A percentile compares a stretch with the other conserved stretches of the same genome.
Conservation (phyloP, 2,113 vertebrate species). For the Plectropomus leopardus region DNA sequence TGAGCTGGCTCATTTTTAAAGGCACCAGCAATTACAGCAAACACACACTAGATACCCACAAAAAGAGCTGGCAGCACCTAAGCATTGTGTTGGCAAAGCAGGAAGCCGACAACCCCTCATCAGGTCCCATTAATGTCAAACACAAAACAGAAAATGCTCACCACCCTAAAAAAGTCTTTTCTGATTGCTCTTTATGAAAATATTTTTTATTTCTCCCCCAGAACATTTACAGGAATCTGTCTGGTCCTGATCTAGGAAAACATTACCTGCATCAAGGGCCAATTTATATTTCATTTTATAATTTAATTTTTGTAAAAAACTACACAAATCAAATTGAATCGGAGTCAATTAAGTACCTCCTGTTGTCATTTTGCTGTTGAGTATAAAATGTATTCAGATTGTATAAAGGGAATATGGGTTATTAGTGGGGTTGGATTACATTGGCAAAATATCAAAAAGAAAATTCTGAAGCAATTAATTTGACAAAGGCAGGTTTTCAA, state of each 20-base stretch:
- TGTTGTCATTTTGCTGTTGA: neutral
- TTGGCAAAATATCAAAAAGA: neutral
- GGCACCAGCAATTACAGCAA: conserved; percentile 66
- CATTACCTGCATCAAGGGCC: neutral
- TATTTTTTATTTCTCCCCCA: conserved; percentile 12
- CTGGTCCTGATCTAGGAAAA: neutral
- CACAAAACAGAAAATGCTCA: conserved; percentile 26
- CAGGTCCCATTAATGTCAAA: conserved; percentile 69
- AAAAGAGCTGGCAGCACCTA: conserved; percentile 61
- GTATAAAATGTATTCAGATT: neutral
- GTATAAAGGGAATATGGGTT: neutral
- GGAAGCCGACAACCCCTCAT: conserved; percentile 61
- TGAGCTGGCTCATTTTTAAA: conserved; percentile 71
- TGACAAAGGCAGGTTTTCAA: neutral
- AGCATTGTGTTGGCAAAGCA: conserved; percentile 59
- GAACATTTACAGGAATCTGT: neutral
- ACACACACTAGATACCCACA: conserved; percentile 65
- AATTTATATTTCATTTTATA: neutral
- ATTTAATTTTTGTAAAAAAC: neutral
- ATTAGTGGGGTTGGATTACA: neutral
- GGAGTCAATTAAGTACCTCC: neutral
- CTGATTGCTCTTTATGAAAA: neutral
- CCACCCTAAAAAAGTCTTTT: conserved; percentile 13
- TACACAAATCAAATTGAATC: neutral
- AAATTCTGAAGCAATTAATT: neutral